phyloP scores from a whole-genome alignment of 1,140 invertebrate species.

The Hermetia illucens region DNA sequence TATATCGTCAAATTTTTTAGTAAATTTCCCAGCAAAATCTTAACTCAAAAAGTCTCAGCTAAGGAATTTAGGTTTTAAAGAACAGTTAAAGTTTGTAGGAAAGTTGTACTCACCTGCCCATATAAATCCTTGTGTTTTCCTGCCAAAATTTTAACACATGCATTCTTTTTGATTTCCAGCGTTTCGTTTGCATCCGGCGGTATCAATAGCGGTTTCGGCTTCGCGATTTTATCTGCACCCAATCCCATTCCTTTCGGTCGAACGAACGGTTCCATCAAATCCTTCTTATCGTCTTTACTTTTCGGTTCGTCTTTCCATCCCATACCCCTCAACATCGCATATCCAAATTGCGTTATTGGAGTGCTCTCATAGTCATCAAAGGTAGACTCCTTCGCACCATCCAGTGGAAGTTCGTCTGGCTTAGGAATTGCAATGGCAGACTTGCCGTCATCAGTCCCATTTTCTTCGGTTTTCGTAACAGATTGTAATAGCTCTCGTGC shows the following conservation, averaged over 20 bases:
- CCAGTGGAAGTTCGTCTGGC: constrained; percentile 33
- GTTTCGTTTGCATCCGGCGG: constrained; percentile 39
- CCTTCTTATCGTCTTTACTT: constrained; percentile 54
- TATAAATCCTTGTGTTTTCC: constrained; percentile 64
- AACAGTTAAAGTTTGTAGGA: background rate
- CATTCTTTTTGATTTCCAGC: constrained; percentile 46
- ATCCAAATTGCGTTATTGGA: constrained; percentile 75
- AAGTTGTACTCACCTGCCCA: constrained; percentile 47
- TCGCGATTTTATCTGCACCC: constrained; percentile 62
- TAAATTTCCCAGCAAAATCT: too few relatives aligned
- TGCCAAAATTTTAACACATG: constrained; percentile 53
- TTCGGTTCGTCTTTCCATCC: constrained; percentile 52
- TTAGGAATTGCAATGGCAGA: constrained; percentile 37
- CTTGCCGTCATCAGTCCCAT: constrained; percentile 31
- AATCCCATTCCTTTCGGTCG: constrained; percentile 83
- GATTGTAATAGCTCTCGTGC: constrained; percentile 29
- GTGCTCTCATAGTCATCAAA: constrained; percentile 82
- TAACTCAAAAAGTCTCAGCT: too few relatives aligned
- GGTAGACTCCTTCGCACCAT: constrained; percentile 50
- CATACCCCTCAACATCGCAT: constrained; percentile 89
- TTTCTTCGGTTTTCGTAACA: constrained; percentile 18
- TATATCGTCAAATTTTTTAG: too few relatives aligned
- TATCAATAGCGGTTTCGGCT: constrained; percentile 27
- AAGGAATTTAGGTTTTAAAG: background rate
- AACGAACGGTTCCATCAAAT: constrained; percentile 32